Conservation (phyloP, 1,140 invertebrate genomes). For the Anoplophora glabripennis region DNA sequence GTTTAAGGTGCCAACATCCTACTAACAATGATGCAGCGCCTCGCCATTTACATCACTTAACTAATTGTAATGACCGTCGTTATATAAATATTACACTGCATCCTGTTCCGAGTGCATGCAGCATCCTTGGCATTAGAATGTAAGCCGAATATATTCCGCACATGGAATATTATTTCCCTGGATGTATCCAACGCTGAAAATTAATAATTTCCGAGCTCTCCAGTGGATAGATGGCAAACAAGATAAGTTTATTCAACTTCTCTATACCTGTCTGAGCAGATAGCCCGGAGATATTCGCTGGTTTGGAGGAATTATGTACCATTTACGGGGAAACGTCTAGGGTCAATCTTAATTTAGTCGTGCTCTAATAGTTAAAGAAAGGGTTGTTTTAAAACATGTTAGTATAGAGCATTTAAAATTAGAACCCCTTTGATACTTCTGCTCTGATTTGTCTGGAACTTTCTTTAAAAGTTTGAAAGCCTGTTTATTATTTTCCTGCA, state of each 20-base stretch:
- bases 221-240: slow-evolving; percentile 19
- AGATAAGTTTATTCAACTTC: slow-evolving; percentile 23
- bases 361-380: too few relatives aligned
- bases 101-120: slow-evolving; percentile 1
- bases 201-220: slow-evolving; percentile 21
- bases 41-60: too few relatives aligned
- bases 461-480: too few relatives aligned
- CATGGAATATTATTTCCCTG: slow-evolving; percentile 14
- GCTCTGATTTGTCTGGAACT: too few relatives aligned
- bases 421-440: too few relatives aligned
- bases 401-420: too few relatives aligned
- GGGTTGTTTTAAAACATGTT: too few relatives aligned
- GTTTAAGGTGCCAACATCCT: too few relatives aligned
- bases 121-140: slow-evolving; percentile 15
- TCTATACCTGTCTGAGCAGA: slow-evolving; percentile 12
- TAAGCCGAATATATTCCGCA: slow-evolving; percentile 12
- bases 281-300: slow-evolving; percentile 9
- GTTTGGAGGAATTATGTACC: not conserved
- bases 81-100: not conserved
- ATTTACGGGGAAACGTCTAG: not conserved
- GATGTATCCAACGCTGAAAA: slow-evolving; percentile 7
- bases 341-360: too few relatives aligned
- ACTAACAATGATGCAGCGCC: too few relatives aligned
- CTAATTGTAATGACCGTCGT: slow-evolving; percentile 13
- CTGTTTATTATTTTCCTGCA: too few relatives aligned